A percentile compares a stretch with the other conserved stretches of the same genome.
These are phyloP conservation scores for Lineus longissimus DNA, from an alignment of 1,140 invertebrate species.

Conservation along the genomic window DNA sequence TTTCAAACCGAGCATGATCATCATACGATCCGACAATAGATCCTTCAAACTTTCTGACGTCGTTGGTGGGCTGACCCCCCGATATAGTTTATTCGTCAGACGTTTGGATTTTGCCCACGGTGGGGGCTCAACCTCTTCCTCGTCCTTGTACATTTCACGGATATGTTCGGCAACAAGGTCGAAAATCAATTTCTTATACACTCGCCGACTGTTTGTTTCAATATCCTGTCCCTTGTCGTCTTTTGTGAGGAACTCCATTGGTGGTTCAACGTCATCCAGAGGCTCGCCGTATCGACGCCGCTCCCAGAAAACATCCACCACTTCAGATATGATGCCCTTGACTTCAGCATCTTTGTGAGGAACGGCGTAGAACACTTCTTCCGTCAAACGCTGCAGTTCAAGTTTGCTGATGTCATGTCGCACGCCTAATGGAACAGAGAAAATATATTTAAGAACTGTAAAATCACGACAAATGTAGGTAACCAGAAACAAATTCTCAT, in stretches of 20 bases:
- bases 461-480: background rate
- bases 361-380: constrained; percentile 41
- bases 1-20: constrained; percentile 58
- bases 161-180: constrained; percentile 65
- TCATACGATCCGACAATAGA: constrained; percentile 37
- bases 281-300: constrained; percentile 34
- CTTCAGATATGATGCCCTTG: constrained; percentile 14
- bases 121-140: constrained; percentile 40
- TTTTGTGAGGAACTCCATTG: constrained; percentile 28
- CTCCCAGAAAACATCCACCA: constrained; percentile 44
- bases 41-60: constrained; percentile 37
- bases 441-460: too few species aligned
- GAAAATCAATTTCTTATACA: constrained; percentile 60
- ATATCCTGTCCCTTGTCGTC: constrained; percentile 25
- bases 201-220: constrained; percentile 34
- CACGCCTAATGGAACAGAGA: too few species aligned
- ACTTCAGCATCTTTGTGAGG: constrained; percentile 40
- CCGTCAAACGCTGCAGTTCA: constrained; percentile 26
- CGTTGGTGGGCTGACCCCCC: constrained; percentile 29
- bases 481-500: background rate
- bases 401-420: constrained; percentile 4
- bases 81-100: constrained; percentile 4
- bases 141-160: constrained; percentile 50
- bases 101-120: constrained; percentile 58
- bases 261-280: constrained; percentile 28